A percentile compares a stretch with the other conserved stretches of the same genome.
Evolutionary conservation across 2,113 vertebrate genomes (phyloP).

Genomic region (Calidris pygmaea): DNA sequence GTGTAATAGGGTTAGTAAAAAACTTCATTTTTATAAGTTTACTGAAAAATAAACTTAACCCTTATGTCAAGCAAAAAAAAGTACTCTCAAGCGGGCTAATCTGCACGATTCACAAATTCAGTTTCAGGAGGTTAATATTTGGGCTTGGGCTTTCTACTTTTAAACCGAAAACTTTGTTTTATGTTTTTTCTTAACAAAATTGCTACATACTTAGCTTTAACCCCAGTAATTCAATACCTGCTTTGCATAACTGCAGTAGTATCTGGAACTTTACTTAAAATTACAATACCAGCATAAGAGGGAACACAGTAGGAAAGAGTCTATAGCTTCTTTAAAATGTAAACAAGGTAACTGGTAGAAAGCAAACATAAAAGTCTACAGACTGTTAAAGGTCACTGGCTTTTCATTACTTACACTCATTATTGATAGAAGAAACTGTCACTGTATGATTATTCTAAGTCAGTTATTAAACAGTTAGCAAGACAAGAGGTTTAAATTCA

Average conservation of each 20-base stretch:
- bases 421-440: not conserved
- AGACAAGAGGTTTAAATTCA: not conserved
- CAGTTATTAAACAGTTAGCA: not conserved
- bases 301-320: not conserved
- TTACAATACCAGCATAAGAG: not conserved
- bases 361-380: not conserved
- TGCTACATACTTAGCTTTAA: not conserved
- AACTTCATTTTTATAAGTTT: not conserved
- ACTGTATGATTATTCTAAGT: not conserved
- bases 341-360: not conserved
- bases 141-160: not conserved
- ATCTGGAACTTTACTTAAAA: not conserved
- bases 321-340: not conserved
- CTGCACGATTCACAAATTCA: not conserved
- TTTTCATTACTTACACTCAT: not conserved
- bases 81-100: not conserved
- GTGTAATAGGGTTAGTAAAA: not conserved
- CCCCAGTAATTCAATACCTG: not conserved
- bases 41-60: not conserved
- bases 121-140: not conserved
- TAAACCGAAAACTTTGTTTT: not conserved
- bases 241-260: not conserved
- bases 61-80: not conserved
- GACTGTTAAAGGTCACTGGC: not conserved
- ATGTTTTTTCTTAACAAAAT: not conserved